Percentiles rank a stretch among this genome's conserved stretches.
These are phyloP conservation scores for Arctocebus calabarensis DNA, from an alignment of 2,797 vertebrate species.

Conservation along the genomic window DNA sequence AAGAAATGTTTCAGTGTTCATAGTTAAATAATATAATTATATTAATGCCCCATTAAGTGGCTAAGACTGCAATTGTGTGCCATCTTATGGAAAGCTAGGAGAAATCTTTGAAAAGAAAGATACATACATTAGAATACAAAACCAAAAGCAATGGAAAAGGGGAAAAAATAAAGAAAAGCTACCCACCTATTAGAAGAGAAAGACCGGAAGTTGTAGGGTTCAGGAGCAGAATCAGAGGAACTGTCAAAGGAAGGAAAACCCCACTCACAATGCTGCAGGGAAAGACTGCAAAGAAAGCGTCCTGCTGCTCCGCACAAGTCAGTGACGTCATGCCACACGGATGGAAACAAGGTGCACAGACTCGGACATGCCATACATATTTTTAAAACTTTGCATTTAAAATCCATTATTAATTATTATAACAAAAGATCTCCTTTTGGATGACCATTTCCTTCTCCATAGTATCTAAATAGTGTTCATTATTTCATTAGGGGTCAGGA, in stretches of 20 bases:
- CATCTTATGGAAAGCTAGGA: neutral
- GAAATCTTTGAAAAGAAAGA: constrained; percentile 49
- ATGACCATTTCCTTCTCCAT: neutral
- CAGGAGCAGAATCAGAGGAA: constrained; percentile 87
- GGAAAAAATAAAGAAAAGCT: constrained; percentile 47
- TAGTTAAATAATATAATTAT: neutral
- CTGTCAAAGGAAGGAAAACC: constrained; percentile 83
- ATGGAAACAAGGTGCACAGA: neutral
- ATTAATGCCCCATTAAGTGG: neutral
- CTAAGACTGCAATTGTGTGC: neutral
- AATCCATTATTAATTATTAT: neutral
- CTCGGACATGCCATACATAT: neutral
- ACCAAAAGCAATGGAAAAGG: neutral
- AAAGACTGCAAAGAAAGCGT: neutral
- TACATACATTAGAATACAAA: neutral
- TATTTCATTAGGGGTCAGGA: neutral
- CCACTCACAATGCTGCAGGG: neutral
- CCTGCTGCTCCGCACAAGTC: accelerated
- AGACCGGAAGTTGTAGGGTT: constrained; percentile 88
- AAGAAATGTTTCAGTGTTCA: neutral
- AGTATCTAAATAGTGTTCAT: neutral
- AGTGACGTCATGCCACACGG: neutral
- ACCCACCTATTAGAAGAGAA: constrained; percentile 90
- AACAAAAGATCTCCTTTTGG: neutral
- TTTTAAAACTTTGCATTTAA: neutral